These are phyloP conservation scores for Balearica regulorum DNA, from an alignment of 2,797 vertebrate genomes.

Conservation along the genomic window DNA sequence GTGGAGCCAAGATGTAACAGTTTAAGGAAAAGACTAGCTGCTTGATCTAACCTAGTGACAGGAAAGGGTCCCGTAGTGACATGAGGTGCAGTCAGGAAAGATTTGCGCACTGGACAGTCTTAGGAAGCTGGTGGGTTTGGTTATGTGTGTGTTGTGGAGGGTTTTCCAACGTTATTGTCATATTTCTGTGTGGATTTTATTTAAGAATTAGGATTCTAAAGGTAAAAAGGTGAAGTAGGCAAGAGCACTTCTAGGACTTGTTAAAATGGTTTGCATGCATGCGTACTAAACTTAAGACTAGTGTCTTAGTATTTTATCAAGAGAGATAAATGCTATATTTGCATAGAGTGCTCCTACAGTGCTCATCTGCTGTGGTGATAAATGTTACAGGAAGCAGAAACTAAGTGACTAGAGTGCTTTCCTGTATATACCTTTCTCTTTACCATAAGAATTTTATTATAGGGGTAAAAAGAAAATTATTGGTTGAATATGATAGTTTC, in stretches of 20 bases:
- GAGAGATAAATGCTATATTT: background rate
- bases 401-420: background rate
- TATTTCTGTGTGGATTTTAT: background rate
- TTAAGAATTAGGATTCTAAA: background rate
- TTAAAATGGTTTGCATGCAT: background rate
- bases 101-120: background rate
- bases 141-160: background rate
- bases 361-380: background rate
- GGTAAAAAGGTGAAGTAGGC: background rate
- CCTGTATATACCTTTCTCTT: background rate
- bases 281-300: background rate
- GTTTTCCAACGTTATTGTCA: background rate
- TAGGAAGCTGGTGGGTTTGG: background rate
- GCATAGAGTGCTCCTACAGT: background rate
- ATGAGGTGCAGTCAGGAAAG: background rate
- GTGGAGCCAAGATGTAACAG: background rate
- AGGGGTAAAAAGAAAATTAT: background rate
- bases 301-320: background rate
- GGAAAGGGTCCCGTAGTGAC: background rate
- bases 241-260: background rate
- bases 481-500: background rate
- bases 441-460: background rate
- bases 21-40: background rate
- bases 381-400: background rate
- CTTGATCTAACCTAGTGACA: background rate